These are phyloP conservation scores for Semnornis frantzii DNA, from an alignment of 2,113 vertebrate species.

Conservation along the genomic window DNA sequence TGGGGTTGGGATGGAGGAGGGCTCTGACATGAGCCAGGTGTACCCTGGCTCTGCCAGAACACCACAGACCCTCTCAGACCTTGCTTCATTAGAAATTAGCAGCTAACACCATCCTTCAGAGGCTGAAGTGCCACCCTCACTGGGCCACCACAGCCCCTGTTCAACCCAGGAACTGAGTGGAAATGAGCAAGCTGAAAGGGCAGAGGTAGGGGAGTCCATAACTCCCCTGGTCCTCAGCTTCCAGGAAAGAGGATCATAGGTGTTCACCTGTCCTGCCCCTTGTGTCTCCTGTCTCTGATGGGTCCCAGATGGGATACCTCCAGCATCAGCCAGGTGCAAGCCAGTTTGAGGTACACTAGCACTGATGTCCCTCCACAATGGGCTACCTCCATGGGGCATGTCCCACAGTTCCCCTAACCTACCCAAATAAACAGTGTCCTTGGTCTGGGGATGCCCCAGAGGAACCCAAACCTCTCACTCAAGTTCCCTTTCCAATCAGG, in stretches of 20 bases:
- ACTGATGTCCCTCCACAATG: neutral
- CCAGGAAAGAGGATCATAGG: neutral
- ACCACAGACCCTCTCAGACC: neutral
- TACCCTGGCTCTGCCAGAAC: neutral
- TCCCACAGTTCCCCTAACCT: neutral
- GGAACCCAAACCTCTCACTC: neutral
- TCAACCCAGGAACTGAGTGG: neutral
- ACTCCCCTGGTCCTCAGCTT: neutral
- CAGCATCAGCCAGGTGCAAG: neutral
- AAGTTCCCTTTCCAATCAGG: neutral
- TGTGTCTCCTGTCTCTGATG: accelerated
- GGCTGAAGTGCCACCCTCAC: neutral
- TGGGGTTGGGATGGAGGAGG: neutral
- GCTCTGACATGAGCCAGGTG: neutral
- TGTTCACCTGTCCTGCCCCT: neutral
- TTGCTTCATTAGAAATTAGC: neutral
- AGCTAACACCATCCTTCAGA: neutral
- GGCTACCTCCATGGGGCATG: neutral
- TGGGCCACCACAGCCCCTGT: accelerated
- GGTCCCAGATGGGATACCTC: neutral
- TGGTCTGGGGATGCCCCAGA: neutral
- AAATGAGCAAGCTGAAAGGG: neutral
- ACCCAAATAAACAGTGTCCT: neutral
- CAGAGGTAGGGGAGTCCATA: neutral
- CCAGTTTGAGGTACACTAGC: neutral